Conservation (phyloP, 2,113 vertebrate species). For the Sporophila hypoxantha region DNA sequence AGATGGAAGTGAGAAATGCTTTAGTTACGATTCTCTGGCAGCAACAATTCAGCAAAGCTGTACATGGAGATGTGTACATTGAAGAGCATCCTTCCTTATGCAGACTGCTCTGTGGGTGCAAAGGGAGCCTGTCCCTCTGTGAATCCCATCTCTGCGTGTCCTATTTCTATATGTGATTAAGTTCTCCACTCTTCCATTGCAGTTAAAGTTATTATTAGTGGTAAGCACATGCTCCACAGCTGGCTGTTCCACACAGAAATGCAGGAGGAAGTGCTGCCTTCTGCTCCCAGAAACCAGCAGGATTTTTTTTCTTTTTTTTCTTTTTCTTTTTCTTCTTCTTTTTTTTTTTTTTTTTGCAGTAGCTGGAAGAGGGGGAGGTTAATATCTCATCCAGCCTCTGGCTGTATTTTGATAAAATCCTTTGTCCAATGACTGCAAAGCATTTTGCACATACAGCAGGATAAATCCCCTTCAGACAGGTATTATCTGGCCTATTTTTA, state of each 20-base stretch:
- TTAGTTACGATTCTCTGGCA: slow-evolving; percentile 22
- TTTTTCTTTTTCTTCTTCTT: background rate
- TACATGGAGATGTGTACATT: background rate
- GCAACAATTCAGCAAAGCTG: background rate
- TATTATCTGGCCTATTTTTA: slow-evolving; percentile 37
- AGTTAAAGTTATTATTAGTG: background rate
- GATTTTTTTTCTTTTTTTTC: background rate
- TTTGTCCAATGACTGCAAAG: slow-evolving; percentile 27
- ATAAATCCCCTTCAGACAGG: slow-evolving; percentile 30
- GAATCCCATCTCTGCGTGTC: background rate
- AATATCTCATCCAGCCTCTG: slow-evolving; percentile 25
- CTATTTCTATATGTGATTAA: slow-evolving; percentile 34
- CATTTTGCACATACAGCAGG: background rate
- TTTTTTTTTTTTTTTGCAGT: background rate
- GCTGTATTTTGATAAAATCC: slow-evolving; percentile 32
- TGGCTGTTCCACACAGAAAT: background rate
- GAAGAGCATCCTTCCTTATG: background rate
- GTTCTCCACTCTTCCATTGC: background rate
- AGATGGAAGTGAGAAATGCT: slow-evolving; percentile 24
- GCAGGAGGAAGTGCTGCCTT: background rate
- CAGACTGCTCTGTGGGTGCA: background rate
- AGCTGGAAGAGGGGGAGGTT: slow-evolving; percentile 10
- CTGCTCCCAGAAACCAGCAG: background rate
- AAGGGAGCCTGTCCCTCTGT: background rate
- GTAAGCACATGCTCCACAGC: background rate